Evolutionary conservation across 1,140 invertebrate genomes (phyloP), one percentile per base, ranked within the genome.

Genomic region (Lepidurus apus): DNA sequence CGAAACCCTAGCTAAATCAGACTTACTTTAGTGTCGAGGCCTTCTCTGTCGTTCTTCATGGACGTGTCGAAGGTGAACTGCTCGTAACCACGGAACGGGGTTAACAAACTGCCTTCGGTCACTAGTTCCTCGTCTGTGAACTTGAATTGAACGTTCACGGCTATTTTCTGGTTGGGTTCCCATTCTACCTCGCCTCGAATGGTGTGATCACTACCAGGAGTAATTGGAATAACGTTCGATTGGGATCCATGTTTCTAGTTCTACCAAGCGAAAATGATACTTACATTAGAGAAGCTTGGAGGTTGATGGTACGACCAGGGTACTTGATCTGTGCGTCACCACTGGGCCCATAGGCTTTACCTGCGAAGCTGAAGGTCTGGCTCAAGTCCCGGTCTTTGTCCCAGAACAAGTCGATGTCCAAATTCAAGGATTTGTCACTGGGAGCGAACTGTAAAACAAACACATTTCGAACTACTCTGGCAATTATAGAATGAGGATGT

Each of bases 311-410:
- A 6, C 43, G 78, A 65, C 77, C 73, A 42, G 79, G 77, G 43
- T 78, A 80, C 47, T 78, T 76, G 13, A 81, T 24, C 21, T 74
- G 42, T 6, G 77, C 76, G n/a, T 78, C 45, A 1, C 73, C 74
- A 24, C 45, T 47, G 10, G 24, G 44, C 0, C 53, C 47, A 24
- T 65, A 21, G 7, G 75, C 13, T 17, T 73, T 26, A 26, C 78
- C 75, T 10, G 73, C 73, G 17, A 80, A 80, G 34, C 34, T 45
- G 11, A 81, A 43, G 13, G 43, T 17, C 42, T 78, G 65, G 45
- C 42, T 74, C 34, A 78, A 1, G 47, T 81, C 79, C 8, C 34
- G 42, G 26, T 81, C 80, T 43, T 78, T 80, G 76, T 81, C 76
- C 80, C 80, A 81, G 76, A 43, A 81, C 10, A 81, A 10, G 0